Percentiles rank a stretch among this genome's conserved stretches.
These are phyloP conservation scores for Podarcis muralis DNA, from an alignment of 2,113 vertebrate species.

Conservation along the genomic window DNA sequence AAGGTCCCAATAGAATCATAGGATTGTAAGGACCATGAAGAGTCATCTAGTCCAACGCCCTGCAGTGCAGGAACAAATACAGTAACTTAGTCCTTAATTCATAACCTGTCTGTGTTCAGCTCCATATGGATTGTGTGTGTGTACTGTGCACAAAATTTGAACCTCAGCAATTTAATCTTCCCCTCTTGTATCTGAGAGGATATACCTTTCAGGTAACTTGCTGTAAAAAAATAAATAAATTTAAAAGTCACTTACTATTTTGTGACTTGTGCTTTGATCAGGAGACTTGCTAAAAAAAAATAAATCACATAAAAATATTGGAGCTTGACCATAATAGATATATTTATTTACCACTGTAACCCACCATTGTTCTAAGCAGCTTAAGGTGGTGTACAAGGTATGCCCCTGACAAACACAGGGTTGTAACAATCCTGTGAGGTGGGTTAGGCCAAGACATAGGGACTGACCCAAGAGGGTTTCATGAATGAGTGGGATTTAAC, in stretches of 20 bases:
- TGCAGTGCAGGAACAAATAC: too few species aligned
- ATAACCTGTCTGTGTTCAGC: background rate
- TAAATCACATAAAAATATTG: background rate
- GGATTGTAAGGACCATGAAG: too few species aligned
- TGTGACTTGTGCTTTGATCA: background rate
- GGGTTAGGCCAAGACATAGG: background rate
- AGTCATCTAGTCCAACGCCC: too few species aligned
- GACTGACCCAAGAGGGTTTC: background rate
- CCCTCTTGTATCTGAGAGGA: background rate
- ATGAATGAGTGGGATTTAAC: background rate
- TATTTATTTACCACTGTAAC: background rate
- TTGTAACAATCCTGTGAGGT: background rate
- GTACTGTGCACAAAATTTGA: too few species aligned
- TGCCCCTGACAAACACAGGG: background rate
- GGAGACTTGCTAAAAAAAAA: background rate
- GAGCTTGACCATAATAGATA: background rate
- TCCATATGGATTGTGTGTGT: background rate
- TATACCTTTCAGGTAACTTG: background rate
- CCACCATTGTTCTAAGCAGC: background rate
- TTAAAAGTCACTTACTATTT: too few species aligned
- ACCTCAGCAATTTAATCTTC: too few species aligned
- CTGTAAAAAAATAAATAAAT: background rate
- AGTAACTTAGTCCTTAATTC: background rate
- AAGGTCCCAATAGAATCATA: background rate
- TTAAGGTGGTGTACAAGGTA: background rate